A percentile compares a stretch with the other conserved stretches of the same genome.
phyloP scores from a whole-genome alignment of 2,113 vertebrate species.

The Rutilus rutilus region DNA sequence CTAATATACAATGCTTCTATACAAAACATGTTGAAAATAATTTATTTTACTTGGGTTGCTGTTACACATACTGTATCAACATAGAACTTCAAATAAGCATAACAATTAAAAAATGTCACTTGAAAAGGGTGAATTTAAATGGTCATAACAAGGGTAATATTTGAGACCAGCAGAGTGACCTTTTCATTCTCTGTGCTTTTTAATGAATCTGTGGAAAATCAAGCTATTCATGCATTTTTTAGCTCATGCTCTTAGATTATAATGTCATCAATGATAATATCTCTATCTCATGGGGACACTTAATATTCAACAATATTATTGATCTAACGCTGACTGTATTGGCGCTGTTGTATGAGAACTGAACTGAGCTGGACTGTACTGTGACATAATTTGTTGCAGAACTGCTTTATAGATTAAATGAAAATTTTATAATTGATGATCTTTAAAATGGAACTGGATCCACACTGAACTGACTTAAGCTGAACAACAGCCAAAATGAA shows the following conservation, averaged over 20 bases:
- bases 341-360: too few relatives aligned
- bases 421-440: too few relatives aligned
- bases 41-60: neutral
- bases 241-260: neutral
- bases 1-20: neutral
- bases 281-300: too few relatives aligned
- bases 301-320: too few relatives aligned
- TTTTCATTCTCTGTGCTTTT: neutral
- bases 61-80: neutral
- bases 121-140: constrained; percentile 15
- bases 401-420: too few relatives aligned
- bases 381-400: too few relatives aligned
- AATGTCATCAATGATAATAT: neutral
- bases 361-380: too few relatives aligned
- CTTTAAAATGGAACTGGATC: too few relatives aligned
- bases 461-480: too few relatives aligned
- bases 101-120: neutral
- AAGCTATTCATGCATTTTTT: constrained; percentile 16
- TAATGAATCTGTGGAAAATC: constrained; percentile 28
- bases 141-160: neutral
- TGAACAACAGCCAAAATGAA: too few relatives aligned
- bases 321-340: too few relatives aligned
- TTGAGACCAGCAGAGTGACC: constrained; percentile 18
- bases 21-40: neutral
- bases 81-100: neutral